Percentiles rank a stretch among this genome's conserved stretches.
phyloP scores from a whole-genome alignment of 2,797 vertebrate genomes.

The Chrosomus eos region DNA sequence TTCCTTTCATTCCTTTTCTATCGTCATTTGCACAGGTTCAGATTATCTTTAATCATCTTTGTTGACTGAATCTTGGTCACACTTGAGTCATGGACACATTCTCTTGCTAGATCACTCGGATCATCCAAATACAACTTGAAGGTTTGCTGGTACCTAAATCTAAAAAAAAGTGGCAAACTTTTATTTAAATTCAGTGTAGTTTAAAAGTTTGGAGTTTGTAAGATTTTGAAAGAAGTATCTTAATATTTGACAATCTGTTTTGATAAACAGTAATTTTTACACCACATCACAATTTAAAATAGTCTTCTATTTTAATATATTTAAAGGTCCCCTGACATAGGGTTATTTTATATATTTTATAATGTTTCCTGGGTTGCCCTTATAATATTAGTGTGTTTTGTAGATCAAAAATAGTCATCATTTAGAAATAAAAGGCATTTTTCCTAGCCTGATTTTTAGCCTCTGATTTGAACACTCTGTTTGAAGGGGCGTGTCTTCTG shows the following conservation, averaged over 20 bases:
- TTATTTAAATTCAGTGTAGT: not conserved
- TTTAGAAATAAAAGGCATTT: no score
- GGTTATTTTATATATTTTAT: no score
- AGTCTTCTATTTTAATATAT: not conserved
- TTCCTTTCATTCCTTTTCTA: not conserved
- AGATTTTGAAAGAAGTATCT: not conserved
- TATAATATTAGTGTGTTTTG: no score
- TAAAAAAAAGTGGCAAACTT: not conserved
- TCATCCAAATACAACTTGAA: not conserved
- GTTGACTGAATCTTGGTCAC: not conserved
- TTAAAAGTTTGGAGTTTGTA: not conserved
- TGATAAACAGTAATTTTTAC: no score
- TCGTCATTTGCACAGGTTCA: slow-evolving; percentile 11
- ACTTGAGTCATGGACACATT: not conserved
- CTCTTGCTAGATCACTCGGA: not conserved
- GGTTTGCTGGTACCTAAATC: not conserved
- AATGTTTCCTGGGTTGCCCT: no score
- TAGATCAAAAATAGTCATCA: no score
- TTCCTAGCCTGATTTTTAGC: no score
- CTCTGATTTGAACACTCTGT: no score
- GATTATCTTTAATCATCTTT: not conserved
- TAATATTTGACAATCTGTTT: no score
- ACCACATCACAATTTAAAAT: not conserved
- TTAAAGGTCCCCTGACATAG: no score
- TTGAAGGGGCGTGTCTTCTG: no score